Base-by-base conservation (phyloP, 2,797 vertebrate species). In the Chanos chanos region DNA sequence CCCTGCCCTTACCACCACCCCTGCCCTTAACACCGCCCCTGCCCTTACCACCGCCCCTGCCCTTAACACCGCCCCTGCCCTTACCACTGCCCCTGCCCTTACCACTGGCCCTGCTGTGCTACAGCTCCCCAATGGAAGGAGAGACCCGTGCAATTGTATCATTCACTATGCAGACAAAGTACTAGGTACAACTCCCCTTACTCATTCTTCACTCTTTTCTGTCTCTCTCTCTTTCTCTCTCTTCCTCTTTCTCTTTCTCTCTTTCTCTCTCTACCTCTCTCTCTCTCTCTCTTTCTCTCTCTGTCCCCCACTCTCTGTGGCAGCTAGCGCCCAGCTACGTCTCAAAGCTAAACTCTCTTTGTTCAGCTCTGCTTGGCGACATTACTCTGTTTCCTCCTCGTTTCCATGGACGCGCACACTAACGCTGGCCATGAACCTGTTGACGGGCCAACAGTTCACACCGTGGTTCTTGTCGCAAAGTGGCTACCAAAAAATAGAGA, bases 121-220 rank as follows among this genome's bases (percentile, higher is more conserved):
- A 75, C 67, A 81, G 79, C 80, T 87, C 81, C 77, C 69, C 78
- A 69, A 28, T 77, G 75, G 45, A 58, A 58, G 43, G 5, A 54
- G 64, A 76, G 64, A 24, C 75, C 70, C 75, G 78, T 87, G 83
- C 85, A 91, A 89, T 85, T 84, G 92, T 85, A 84, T 85, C 83
- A 89, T 88, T 83, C 89, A 92, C 93, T 95, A 94, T 98, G 95
- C 93, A 95, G 90, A 92, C 85, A 66, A 85, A 93, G 82, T 85
- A 86, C 87, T 91, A 89, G 86, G 89, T 83, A 84, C 87, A 76
- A 73, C 22, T 58, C 64, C 18, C 31, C 31, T 59, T 69, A 21
- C 37, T 57, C 28, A 39, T 41, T 31, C 22, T 45, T 55, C 30
- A 48, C 22, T 50, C 49, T 44, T 31, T 8, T 34, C 28, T 52